phyloP scores from a whole-genome alignment of 1,140 invertebrate species.

The Acromyrmex heyeri region DNA sequence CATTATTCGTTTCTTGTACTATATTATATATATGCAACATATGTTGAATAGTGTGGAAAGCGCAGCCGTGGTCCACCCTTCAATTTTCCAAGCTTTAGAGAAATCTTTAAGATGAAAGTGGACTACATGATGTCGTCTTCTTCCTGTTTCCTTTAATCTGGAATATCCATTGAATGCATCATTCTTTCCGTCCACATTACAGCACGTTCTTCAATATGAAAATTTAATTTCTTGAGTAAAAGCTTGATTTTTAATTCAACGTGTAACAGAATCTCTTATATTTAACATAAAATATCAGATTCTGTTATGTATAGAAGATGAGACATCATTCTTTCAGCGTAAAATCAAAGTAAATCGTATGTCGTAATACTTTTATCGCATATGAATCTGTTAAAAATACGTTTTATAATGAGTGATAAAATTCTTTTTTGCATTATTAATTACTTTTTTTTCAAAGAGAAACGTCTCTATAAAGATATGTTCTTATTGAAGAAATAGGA shows the following conservation, averaged over 20 bases:
- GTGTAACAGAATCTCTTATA: neutral
- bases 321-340: neutral
- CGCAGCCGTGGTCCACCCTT: neutral
- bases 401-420: neutral
- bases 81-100: conserved; percentile 20
- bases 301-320: too few relatives aligned
- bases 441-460: neutral
- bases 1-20: neutral
- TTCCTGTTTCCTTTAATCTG: too few relatives aligned
- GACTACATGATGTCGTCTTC: neutral
- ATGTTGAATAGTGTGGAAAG: neutral
- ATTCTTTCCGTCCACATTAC: neutral
- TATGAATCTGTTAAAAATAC: neutral
- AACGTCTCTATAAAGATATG: neutral
- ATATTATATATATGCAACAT: neutral
- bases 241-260: neutral
- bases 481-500: neutral
- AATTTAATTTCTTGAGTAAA: neutral
- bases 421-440: neutral
- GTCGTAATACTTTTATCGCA: neutral
- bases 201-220: neutral
- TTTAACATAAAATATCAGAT: neutral
- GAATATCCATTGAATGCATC: neutral
- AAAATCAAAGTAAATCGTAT: neutral
- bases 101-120: conserved; percentile 20